Base-by-base conservation (phyloP, 2,888 invertebrate genomes). In the Phania funesta region DNA sequence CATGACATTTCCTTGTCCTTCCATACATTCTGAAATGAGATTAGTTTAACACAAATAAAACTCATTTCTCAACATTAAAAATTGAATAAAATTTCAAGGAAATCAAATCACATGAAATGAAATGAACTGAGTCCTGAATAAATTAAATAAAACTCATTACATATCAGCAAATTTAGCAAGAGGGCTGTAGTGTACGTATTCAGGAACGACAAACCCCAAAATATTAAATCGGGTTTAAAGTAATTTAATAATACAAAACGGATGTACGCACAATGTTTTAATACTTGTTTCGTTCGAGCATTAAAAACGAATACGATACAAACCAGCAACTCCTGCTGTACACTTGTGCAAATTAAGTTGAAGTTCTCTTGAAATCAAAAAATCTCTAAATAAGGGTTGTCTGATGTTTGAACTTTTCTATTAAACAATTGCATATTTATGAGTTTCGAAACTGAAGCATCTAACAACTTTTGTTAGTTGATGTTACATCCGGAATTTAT, bases 351-450 rank as follows among this genome's bases (percentile, higher is more conserved):
- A n/a, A n/a, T n/a, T 73, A 24, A 18, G 7, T 64, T 29, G 58
- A 38, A 62, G 32, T 54, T 46, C 32, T 62, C n/a, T 29, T 60
- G 7, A 60, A 71, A 60, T 16, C 6, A 32, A 29, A 35, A 38
- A 26, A 11, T 38, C 48, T 18, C 46, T 24, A 73, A 65, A 82
- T 78, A 82, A 82, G 82, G 82, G 82, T 78, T 82, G 77, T 54
- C 56, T 74, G 70, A 67, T 75, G 60, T 73, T 64, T 74, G 58
- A 82, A 82, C 74, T 84, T 83, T 83, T 84, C 84, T 84, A 83
- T 84, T 83, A 84, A 70, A 62, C 71, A 83, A 79, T 83, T 84
- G 84, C 76, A 84, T 84, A 84, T 84, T 84, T 83, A 84, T 84
- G 81, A 84, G 83, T 70, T 73, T 35, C n/a, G 13, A 54, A 62